Conservation (phyloP, 2,113 vertebrate genomes). For the Phalacrocorax carbo region DNA sequence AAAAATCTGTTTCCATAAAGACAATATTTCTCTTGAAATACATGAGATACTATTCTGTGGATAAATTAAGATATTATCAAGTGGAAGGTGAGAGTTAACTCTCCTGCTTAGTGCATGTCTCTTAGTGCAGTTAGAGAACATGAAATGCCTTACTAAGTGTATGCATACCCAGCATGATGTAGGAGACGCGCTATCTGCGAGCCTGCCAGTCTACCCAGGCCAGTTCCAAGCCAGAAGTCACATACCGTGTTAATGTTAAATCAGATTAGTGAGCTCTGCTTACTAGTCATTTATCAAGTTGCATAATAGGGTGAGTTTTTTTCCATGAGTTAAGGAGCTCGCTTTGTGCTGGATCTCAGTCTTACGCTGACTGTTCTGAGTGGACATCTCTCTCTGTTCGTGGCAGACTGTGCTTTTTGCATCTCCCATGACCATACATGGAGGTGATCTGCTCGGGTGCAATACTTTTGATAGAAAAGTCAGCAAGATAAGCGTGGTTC, state of each 20-base stretch:
- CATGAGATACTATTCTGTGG: no score
- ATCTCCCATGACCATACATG: neutral
- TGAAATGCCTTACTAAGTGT: neutral
- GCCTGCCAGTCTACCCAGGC: neutral
- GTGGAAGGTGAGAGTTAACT: neutral
- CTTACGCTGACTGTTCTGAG: neutral
- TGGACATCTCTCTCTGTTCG: neutral
- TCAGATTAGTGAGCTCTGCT: neutral
- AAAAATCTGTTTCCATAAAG: neutral
- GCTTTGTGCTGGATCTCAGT: neutral
- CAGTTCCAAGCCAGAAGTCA: neutral
- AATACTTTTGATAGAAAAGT: neutral
- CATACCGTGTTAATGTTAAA: fast-evolving
- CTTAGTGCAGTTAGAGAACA: neutral
- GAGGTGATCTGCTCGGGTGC: neutral
- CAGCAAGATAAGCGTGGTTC: neutral
- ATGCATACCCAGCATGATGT: fast-evolving
- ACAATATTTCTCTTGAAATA: neutral
- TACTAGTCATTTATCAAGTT: neutral
- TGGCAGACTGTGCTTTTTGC: neutral
- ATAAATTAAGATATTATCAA: no score
- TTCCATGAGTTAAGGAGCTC: neutral
- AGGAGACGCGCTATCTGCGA: neutral
- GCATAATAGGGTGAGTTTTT: neutral
- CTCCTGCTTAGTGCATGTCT: neutral